Evolutionary conservation across 2,797 vertebrate genomes (phyloP).

Genomic region (Ctenosaura bakeri): DNA sequence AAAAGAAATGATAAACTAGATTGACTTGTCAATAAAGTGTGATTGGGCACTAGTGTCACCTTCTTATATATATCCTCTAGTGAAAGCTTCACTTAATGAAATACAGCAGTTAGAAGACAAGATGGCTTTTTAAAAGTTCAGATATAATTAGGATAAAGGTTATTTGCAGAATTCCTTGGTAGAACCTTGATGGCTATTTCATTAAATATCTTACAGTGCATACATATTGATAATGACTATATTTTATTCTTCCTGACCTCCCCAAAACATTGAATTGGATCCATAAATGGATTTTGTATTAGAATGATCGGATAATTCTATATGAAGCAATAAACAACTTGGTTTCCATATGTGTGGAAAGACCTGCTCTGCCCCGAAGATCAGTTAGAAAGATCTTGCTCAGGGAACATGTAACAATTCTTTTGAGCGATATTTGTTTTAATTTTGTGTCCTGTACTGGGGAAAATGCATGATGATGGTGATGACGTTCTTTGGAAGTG

Average conservation of each 20-base stretch:
- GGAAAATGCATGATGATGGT: no score
- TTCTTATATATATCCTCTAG: conserved; percentile 62
- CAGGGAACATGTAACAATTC: neutral
- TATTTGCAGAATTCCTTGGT: conserved; percentile 31
- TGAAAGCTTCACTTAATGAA: conserved; percentile 70
- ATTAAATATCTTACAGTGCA: conserved; percentile 16
- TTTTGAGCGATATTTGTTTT: neutral
- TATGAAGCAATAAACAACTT: neutral
- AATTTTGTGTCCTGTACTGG: no score
- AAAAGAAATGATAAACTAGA: conserved; percentile 48
- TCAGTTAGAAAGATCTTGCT: neutral
- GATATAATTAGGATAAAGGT: conserved; percentile 47
- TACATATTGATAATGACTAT: neutral
- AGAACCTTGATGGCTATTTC: conserved; percentile 34
- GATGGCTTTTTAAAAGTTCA: conserved; percentile 58
- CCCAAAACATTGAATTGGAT: conserved; percentile 18
- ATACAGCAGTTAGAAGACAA: conserved; percentile 66
- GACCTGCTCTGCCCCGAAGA: neutral
- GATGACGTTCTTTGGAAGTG: no score
- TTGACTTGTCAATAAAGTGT: conserved; percentile 67
- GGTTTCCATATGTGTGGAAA: neutral
- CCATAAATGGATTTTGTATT: neutral
- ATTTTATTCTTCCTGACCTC: neutral
- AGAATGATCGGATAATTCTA: neutral
- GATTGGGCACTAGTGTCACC: conserved; percentile 45